Conservation (phyloP, 2,797 vertebrate genomes). For the Neomorphus geoffroyi region DNA sequence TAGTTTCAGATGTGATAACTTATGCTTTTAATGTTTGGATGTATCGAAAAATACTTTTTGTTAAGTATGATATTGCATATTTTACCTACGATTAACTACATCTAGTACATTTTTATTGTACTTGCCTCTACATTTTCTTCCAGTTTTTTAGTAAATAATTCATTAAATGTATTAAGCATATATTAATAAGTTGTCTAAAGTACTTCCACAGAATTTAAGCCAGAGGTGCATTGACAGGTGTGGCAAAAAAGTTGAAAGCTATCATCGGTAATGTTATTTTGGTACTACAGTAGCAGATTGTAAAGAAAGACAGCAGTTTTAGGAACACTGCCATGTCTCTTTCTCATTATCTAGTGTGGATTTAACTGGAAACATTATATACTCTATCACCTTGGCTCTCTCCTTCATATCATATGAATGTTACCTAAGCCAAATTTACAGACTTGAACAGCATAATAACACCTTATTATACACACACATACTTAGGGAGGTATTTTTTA, state of each 20-base stretch:
- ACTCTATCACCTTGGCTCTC: background rate
- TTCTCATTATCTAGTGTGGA: background rate
- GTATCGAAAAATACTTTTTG: background rate
- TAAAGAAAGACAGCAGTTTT: background rate
- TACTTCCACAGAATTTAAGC: background rate
- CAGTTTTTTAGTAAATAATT: background rate
- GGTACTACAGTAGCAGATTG: background rate
- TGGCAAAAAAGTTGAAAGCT: background rate
- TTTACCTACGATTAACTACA: background rate
- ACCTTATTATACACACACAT: background rate
- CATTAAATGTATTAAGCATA: slow-evolving; percentile 10
- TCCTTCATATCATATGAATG: no score
- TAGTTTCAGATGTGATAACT: no score
- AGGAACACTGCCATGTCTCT: background rate
- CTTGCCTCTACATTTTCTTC: background rate
- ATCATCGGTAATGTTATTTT: background rate
- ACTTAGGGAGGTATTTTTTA: background rate
- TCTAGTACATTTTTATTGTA: background rate
- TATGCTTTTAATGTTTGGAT: background rate
- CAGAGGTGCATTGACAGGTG: background rate
- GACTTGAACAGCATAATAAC: background rate
- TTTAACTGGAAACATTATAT: background rate
- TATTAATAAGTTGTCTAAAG: background rate
- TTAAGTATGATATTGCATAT: background rate
- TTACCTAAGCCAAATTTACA: background rate